Conservation (phyloP, 2,888 invertebrate species). For the Myopa tessellatipennis region DNA sequence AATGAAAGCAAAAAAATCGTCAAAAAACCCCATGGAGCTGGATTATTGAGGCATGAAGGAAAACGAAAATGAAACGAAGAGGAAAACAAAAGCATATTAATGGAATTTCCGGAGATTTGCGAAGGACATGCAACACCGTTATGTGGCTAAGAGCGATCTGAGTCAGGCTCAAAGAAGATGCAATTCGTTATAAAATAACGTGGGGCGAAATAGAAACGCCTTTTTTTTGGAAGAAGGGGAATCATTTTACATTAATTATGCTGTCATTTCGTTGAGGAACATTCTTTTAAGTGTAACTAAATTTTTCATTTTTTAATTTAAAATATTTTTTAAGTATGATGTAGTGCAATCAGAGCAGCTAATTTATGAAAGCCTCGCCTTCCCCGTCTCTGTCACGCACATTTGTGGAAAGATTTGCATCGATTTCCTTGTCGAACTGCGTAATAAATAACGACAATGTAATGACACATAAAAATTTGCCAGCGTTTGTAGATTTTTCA, state of each 20-base stretch:
- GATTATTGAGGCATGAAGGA: constrained; percentile 18
- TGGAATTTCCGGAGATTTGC: constrained; percentile 35
- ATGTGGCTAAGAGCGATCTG: neutral
- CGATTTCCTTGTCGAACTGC: no score
- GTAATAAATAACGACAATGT: no score
- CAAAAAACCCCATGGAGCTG: neutral
- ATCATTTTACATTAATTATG: neutral
- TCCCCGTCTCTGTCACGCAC: no score
- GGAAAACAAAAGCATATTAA: constrained; percentile 29
- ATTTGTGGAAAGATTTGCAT: no score
- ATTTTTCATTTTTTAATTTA: no score
- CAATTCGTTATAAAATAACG: neutral
- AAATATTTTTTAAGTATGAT: no score
- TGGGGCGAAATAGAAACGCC: neutral
- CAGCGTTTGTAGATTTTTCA: no score
- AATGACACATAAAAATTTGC: no score
- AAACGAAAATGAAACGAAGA: neutral
- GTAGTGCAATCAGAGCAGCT: no score
- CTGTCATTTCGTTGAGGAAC: neutral
- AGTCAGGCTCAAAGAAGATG: neutral
- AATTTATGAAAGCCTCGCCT: no score
- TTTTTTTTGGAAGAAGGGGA: neutral
- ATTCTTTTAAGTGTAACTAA: no score
- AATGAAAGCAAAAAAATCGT: neutral
- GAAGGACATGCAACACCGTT: constrained; percentile 23